phyloP scores from a whole-genome alignment of 64 coral and sea anemone genomes.

The Acropora yongei region DNA sequence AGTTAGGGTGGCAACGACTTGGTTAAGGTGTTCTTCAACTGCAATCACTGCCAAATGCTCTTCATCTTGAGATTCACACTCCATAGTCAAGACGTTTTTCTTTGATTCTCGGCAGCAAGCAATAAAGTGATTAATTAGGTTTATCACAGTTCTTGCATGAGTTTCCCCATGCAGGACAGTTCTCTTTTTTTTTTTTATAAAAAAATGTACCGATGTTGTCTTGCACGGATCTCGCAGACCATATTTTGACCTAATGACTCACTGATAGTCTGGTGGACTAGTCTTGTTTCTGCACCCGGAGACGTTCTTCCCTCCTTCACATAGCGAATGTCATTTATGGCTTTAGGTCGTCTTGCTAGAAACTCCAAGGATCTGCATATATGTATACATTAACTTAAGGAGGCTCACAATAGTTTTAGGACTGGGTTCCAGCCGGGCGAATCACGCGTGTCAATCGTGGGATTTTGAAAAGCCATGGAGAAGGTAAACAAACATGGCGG shows the following conservation, averaged over 20 bases:
- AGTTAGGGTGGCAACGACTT: conserved; percentile 41
- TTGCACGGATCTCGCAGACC: neutral
- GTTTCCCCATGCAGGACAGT: conserved; percentile 23
- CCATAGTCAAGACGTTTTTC: neutral
- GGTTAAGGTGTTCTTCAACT: conserved; percentile 18
- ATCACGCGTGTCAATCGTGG: no score
- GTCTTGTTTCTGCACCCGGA: neutral
- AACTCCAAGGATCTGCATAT: conserved; percentile 33
- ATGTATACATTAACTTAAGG: conserved; percentile 37
- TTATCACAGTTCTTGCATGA: no score
- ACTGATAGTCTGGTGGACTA: neutral
- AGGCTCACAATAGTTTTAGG: no score
- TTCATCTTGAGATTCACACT: conserved; percentile 5
- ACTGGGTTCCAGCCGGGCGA: no score
- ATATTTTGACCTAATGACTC: neutral
- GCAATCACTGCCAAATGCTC: neutral
- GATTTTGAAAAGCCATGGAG: no score
- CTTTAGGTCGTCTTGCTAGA: conserved; percentile 11
- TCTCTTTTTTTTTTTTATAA: no score
- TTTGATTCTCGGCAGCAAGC: conserved; percentile 3
- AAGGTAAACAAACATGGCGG: no score
- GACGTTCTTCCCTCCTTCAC: conserved; percentile 3
- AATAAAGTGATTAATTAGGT: neutral
- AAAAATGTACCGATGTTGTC: no score
- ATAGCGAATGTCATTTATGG: conserved; percentile 3